A percentile compares a stretch with the other conserved stretches of the same genome.
These are phyloP conservation scores for Caradrina clavipalpis DNA, from an alignment of 2,888 invertebrate species.

Conservation along the genomic window DNA sequence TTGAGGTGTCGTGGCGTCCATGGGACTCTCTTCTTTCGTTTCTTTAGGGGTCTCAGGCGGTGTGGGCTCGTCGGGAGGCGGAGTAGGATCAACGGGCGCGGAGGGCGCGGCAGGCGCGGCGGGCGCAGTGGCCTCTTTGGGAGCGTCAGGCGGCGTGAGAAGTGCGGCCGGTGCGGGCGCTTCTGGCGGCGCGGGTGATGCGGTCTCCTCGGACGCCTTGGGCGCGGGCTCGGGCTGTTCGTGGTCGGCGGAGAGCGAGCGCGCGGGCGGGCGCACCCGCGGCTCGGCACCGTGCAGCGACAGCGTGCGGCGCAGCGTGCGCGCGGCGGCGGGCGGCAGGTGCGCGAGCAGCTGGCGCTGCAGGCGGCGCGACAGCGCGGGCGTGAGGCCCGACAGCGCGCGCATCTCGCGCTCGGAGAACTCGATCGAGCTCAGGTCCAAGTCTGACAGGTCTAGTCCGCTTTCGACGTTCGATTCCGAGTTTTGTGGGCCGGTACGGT, in stretches of 20 bases:
- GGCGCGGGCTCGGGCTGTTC: conserved; percentile 21
- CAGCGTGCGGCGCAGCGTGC: conserved; percentile 92
- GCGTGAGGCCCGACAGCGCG: conserved; percentile 93
- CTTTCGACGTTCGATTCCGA: conserved; percentile 72
- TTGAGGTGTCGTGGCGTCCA: conserved; percentile 43
- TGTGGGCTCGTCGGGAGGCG: neutral
- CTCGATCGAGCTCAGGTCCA: conserved; percentile 93
- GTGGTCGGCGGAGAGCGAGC: conserved; percentile 77
- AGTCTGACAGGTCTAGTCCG: conserved; percentile 91
- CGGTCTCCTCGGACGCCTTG: conserved; percentile 40
- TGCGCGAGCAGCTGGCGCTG: conserved; percentile 93
- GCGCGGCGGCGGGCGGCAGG: conserved; percentile 93
- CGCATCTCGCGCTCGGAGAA: conserved; percentile 93
- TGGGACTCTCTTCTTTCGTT: conserved; percentile 29
- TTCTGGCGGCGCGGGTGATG: conserved; percentile 25
- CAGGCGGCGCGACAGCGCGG: conserved; percentile 93
- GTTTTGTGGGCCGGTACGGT: conserved; percentile 72
- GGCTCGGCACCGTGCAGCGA: conserved; percentile 82
- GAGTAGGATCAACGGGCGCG: neutral
- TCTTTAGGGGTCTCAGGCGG: conserved; percentile 12
- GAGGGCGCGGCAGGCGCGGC: conserved; percentile 49
- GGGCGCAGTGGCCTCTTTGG: conserved; percentile 54
- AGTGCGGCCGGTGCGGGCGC: conserved; percentile 61
- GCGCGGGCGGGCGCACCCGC: conserved; percentile 67
- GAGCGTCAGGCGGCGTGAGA: conserved; percentile 46